Percentiles rank a stretch among this genome's conserved stretches.
phyloP scores from a whole-genome alignment of 2,888 invertebrate genomes.

The Pachymerium ferrugineum region DNA sequence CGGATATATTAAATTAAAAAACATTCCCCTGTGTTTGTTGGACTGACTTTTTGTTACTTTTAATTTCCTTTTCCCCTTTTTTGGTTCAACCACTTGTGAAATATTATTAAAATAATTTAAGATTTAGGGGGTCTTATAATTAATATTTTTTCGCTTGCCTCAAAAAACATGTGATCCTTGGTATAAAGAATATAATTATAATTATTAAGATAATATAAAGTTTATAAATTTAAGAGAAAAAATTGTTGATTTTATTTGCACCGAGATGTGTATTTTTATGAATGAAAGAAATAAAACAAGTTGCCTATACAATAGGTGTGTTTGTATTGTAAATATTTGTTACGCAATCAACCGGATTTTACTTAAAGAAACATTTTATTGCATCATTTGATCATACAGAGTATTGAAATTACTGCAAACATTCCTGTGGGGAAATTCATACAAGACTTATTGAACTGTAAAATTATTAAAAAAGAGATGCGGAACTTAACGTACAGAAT shows the following conservation, averaged over 20 bases:
- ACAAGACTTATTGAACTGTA: too few species aligned
- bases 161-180: background rate
- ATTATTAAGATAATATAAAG: background rate
- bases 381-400: too few species aligned
- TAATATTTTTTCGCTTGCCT: background rate
- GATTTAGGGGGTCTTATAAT: too few species aligned
- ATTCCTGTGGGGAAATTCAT: too few species aligned
- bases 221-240: slow-evolving; percentile 2
- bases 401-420: too few species aligned
- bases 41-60: background rate
- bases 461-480: too few species aligned
- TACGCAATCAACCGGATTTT: too few species aligned
- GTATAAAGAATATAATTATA: background rate
- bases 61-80: background rate
- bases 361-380: too few species aligned
- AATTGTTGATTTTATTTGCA: slow-evolving; percentile 2
- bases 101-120: too few species aligned
- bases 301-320: background rate
- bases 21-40: background rate
- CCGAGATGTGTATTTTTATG: background rate
- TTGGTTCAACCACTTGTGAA: too few species aligned
- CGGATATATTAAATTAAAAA: background rate
- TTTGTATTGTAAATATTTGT: background rate
- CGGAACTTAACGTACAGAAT: too few species aligned
- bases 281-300: background rate